Evolutionary conservation across 2,113 vertebrate species (phyloP).

Genomic region (Oryzias curvinotus): DNA sequence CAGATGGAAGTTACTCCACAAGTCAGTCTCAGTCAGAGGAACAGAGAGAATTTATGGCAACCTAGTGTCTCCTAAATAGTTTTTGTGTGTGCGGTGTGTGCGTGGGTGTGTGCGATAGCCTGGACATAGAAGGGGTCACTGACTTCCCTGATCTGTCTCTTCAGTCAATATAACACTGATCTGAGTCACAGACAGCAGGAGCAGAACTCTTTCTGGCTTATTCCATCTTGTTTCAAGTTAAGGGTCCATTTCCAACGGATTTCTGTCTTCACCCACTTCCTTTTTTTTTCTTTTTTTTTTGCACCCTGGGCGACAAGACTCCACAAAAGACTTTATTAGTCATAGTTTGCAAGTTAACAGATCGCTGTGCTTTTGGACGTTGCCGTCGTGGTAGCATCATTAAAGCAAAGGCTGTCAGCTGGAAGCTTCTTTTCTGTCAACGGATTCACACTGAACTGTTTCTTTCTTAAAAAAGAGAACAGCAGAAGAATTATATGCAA

Average conservation of each 20-base stretch:
- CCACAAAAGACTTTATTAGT: conserved; percentile 47
- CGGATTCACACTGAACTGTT: not conserved
- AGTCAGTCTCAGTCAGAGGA: too few relatives aligned
- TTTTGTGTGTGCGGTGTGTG: not conserved
- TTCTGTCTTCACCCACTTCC: conserved; percentile 31
- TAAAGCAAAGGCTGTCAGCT: conserved; percentile 35
- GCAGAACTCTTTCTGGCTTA: conserved; percentile 18
- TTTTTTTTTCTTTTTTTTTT: not conserved
- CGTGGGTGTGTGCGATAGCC: not conserved
- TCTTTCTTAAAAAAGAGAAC: not conserved
- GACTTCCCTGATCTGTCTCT: conserved; percentile 30
- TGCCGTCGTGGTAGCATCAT: conserved; percentile 20
- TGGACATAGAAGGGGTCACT: not conserved
- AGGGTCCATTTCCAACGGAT: conserved; percentile 34
- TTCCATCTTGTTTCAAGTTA: conserved; percentile 29
- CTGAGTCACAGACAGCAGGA: conserved; percentile 8
- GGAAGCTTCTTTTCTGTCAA: conserved; percentile 17
- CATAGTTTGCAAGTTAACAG: conserved; percentile 20
- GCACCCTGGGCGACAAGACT: conserved; percentile 28
- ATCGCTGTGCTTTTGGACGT: conserved; percentile 31
- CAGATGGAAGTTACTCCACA: too few relatives aligned
- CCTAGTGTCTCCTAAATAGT: not conserved
- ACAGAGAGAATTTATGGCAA: too few relatives aligned
- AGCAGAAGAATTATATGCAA: too few relatives aligned
- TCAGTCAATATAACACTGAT: conserved; percentile 22